Evolutionary conservation across 2,888 invertebrate genomes (phyloP).

Genomic region (Axea sp.): DNA sequence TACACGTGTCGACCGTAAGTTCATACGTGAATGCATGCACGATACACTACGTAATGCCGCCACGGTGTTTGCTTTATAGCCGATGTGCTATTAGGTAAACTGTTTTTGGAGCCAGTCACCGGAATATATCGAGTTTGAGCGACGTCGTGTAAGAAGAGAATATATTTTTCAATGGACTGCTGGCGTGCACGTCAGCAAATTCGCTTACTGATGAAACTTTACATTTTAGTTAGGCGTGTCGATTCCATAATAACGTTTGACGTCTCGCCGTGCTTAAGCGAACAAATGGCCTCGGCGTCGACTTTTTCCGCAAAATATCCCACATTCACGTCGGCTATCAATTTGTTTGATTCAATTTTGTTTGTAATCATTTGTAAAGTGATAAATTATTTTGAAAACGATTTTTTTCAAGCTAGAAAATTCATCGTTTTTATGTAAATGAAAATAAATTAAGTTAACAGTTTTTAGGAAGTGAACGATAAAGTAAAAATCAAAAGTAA

Average conservation of each 20-base stretch:
- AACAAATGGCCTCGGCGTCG: slow-evolving; percentile 13
- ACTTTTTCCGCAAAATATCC: slow-evolving; percentile 27
- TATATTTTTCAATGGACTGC: slow-evolving; percentile 32
- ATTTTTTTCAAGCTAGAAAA: too few species aligned
- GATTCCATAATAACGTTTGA: slow-evolving; percentile 31
- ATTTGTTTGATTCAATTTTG: slow-evolving; percentile 23
- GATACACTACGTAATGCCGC: slow-evolving; percentile 35
- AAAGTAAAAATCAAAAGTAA: too few species aligned
- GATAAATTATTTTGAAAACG: too few species aligned
- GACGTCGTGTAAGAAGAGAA: slow-evolving; percentile 18
- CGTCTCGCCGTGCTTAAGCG: slow-evolving; percentile 7
- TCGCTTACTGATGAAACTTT: slow-evolving; percentile 36
- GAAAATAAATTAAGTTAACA: too few species aligned
- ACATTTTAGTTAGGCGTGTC: slow-evolving; percentile 46
- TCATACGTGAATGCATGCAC: slow-evolving; percentile 54
- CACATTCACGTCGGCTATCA: not conserved
- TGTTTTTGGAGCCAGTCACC: slow-evolving; percentile 41
- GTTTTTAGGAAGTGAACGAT: too few species aligned
- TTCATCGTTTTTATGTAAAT: too few species aligned
- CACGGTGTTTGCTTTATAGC: slow-evolving; percentile 45
- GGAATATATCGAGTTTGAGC: slow-evolving; percentile 34
- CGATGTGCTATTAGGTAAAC: slow-evolving; percentile 51
- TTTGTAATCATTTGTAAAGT: slow-evolving; percentile 1
- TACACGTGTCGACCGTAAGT: slow-evolving; percentile 56
- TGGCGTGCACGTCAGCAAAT: slow-evolving; percentile 13